Evolutionary conservation across 2,888 invertebrate species (phyloP).

Genomic region (Metellina segmentata): DNA sequence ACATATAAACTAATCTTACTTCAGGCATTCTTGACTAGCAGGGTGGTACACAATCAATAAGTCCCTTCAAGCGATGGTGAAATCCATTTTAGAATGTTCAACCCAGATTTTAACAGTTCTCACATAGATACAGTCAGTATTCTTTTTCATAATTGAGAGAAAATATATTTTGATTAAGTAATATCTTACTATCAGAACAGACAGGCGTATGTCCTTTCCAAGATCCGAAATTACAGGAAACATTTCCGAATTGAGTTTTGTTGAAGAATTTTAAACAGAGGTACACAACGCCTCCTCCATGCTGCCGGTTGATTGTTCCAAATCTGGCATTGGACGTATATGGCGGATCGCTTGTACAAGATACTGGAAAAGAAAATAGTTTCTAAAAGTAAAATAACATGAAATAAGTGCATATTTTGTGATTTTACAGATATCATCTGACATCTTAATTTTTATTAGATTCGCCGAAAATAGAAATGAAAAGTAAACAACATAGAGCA

Average conservation of each 20-base stretch:
- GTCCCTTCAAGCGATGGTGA: too few relatives aligned
- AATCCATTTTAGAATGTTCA: too few relatives aligned
- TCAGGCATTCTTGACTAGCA: too few relatives aligned
- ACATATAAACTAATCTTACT: too few relatives aligned
- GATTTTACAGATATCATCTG: too few relatives aligned
- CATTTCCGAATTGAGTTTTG: slow-evolving; percentile 29
- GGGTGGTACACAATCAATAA: too few relatives aligned
- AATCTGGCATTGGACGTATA: not conserved
- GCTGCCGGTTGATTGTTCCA: not conserved
- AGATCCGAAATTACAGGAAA: slow-evolving; percentile 35
- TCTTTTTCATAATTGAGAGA: too few relatives aligned
- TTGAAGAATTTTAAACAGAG: not conserved
- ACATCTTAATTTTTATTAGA: not conserved
- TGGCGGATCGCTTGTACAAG: slow-evolving; percentile 19
- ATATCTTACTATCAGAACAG: slow-evolving; percentile 57
- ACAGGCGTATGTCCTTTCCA: slow-evolving; percentile 61
- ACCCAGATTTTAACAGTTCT: too few relatives aligned
- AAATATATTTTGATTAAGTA: too few relatives aligned
- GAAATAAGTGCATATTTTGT: not conserved
- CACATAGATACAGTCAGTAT: too few relatives aligned
- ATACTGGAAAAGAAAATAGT: slow-evolving; percentile 32
- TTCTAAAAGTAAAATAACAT: too few relatives aligned
- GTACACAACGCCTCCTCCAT: slow-evolving; percentile 29
- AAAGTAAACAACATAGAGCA: not conserved
- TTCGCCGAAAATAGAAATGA: not conserved